These are phyloP conservation scores for Poeciliopsis infans DNA, from an alignment of 2,797 vertebrate species.

Conservation along the genomic window DNA sequence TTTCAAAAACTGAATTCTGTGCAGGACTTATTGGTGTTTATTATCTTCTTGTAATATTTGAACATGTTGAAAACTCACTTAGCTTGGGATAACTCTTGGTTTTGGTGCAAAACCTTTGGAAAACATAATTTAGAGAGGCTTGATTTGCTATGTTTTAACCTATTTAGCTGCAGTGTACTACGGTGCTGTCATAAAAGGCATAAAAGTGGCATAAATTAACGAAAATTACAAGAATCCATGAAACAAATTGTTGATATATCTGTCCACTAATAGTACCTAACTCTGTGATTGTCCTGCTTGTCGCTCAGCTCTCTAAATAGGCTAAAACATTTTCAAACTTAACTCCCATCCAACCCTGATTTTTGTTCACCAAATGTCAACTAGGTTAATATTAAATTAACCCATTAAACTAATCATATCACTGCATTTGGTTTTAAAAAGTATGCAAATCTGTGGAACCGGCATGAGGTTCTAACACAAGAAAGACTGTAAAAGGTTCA, in stretches of 20 bases:
- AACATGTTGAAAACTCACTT: constrained; percentile 31
- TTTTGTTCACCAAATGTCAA: constrained; percentile 15
- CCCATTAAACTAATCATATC: constrained; percentile 26
- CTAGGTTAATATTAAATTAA: constrained; percentile 10
- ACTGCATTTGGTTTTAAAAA: constrained; percentile 41
- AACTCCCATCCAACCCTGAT: constrained; percentile 30
- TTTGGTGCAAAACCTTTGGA: constrained; percentile 17
- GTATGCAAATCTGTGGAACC: constrained; percentile 33
- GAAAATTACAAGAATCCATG: constrained; percentile 46
- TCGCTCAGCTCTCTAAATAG: constrained; percentile 38
- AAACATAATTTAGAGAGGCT: constrained; percentile 41
- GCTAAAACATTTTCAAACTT: constrained; percentile 43
- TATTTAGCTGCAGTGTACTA: constrained; percentile 43
- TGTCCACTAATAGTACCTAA: constrained; percentile 24
- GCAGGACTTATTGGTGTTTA: constrained; percentile 21
- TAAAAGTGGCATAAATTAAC: constrained; percentile 36
- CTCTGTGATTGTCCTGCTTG: constrained; percentile 62
- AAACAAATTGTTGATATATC: constrained; percentile 21
- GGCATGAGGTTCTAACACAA: constrained; percentile 31
- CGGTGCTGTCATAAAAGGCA: constrained; percentile 47
- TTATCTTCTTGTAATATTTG: constrained; percentile 17
- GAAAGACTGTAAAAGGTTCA: constrained; percentile 34
- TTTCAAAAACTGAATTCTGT: constrained; percentile 41
- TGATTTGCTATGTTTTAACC: constrained; percentile 54
- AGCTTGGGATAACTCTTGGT: constrained; percentile 23